Evolutionary conservation across 2,797 vertebrate genomes (phyloP).

Genomic region (Perodicticus potto): DNA sequence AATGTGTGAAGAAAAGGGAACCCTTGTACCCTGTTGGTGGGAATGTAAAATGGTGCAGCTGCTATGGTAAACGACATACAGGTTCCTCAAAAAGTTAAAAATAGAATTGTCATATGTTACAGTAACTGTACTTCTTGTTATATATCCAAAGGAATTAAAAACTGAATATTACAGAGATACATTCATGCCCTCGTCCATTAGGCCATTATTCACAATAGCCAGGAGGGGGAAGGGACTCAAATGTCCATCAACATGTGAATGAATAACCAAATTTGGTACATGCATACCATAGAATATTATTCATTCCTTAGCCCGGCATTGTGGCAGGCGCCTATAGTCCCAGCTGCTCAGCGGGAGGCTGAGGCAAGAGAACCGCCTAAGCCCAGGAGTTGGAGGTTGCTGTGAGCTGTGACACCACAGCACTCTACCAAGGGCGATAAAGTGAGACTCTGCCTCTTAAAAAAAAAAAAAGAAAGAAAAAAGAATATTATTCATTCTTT

Average conservation of each 20-base stretch:
- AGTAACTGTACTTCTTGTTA: background rate
- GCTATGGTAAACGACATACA: background rate
- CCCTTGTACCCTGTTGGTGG: background rate
- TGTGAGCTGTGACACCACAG: too few species aligned
- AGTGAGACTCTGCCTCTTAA: too few species aligned
- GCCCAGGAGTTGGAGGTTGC: too few species aligned
- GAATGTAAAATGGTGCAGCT: background rate
- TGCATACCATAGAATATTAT: background rate
- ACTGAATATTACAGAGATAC: background rate
- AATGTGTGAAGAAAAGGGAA: constrained; percentile 4
- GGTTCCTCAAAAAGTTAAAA: background rate
- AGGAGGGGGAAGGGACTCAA: background rate
- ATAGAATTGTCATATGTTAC: background rate
- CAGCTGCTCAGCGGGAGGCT: too few species aligned
- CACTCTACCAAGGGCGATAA: too few species aligned
- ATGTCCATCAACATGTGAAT: background rate
- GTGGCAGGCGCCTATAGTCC: too few species aligned
- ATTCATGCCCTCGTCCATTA: background rate
- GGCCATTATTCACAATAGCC: background rate
- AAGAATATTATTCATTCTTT: background rate
- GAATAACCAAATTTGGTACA: background rate
- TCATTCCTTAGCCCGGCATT: background rate
- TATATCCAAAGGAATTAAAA: background rate
- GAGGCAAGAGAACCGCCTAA: too few species aligned
- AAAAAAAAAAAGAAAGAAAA: too few species aligned